Evolutionary conservation across 2,888 invertebrate genomes (phyloP).

Genomic region (Polyploca ridens): DNA sequence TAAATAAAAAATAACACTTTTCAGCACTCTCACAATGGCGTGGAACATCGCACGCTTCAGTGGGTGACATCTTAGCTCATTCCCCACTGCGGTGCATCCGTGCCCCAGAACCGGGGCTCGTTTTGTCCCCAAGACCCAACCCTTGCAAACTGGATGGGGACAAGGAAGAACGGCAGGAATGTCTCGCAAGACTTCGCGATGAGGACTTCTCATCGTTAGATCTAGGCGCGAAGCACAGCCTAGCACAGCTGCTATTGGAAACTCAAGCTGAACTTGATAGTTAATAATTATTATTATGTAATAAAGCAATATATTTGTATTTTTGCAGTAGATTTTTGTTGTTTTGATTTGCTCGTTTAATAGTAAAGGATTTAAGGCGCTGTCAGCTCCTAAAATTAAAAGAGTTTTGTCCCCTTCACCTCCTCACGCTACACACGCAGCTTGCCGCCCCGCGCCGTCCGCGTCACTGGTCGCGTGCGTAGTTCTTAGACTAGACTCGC

Average conservation of each 20-base stretch:
- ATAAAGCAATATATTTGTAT: not conserved
- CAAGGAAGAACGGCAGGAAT: slow-evolving; percentile 18
- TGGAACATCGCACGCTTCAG: slow-evolving; percentile 28
- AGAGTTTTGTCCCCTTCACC: no score
- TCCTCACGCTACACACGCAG: no score
- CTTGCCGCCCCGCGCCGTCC: no score
- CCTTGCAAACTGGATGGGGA: slow-evolving; percentile 29
- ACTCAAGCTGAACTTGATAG: slow-evolving; percentile 30
- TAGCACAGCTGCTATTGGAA: slow-evolving; percentile 84
- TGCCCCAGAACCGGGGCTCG: slow-evolving; percentile 91
- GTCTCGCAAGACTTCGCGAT: slow-evolving; percentile 33
- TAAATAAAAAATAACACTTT: not conserved
- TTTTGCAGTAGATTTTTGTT: not conserved
- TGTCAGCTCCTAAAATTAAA: no score
- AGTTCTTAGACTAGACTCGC: no score
- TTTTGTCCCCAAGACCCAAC: slow-evolving; percentile 42
- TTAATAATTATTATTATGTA: not conserved
- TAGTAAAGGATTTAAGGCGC: no score
- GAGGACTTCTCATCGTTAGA: slow-evolving; percentile 43
- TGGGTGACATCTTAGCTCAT: slow-evolving; percentile 61
- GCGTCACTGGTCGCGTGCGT: no score
- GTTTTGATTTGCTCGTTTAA: no score
- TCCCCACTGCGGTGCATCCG: slow-evolving; percentile 89
- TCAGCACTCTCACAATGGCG: slow-evolving; percentile 40
- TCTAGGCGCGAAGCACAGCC: slow-evolving; percentile 78